Percentiles rank a stretch among this genome's conserved stretches.
Evolutionary conservation across 2,797 vertebrate genomes (phyloP).

Genomic region (Oceanodroma leucorhoa): DNA sequence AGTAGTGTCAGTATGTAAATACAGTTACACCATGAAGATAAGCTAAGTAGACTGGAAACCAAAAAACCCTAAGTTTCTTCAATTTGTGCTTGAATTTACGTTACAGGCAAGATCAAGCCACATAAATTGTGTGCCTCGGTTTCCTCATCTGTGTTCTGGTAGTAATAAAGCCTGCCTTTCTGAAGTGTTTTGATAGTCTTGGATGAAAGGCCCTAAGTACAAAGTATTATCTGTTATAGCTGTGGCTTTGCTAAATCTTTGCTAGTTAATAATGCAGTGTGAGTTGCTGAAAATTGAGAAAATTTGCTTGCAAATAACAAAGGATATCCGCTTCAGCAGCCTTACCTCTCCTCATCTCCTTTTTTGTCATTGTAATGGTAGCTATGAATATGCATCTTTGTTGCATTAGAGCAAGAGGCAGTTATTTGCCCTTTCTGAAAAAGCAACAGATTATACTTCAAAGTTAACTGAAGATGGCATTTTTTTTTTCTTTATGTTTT

Average conservation of each 20-base stretch:
- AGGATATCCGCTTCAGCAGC: not conserved
- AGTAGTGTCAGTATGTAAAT: not conserved
- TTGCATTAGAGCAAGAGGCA: not conserved
- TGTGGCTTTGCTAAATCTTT: not conserved
- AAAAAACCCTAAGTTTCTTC: not conserved
- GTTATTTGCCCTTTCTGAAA: not conserved
- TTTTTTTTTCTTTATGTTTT: not conserved
- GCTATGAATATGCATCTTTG: not conserved
- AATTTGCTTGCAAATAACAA: constrained; percentile 12
- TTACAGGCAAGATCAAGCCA: not conserved
- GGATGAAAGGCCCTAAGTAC: not conserved
- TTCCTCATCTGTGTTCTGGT: not conserved
- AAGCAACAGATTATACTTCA: not conserved
- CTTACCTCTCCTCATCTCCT: not conserved
- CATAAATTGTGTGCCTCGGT: not conserved
- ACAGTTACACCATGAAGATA: not conserved
- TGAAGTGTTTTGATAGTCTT: not conserved
- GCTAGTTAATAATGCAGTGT: not conserved
- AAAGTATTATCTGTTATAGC: not conserved
- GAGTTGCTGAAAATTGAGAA: constrained; percentile 26
- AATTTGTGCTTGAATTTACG: not conserved
- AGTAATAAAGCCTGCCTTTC: not conserved
- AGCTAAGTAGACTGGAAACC: not conserved
- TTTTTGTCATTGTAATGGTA: not conserved
- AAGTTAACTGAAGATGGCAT: not conserved